A percentile compares a stretch with the other conserved stretches of the same genome.
These are phyloP conservation scores for Apistogramma diplotaenia DNA, from an alignment of 2,113 vertebrate species.

Conservation along the genomic window DNA sequence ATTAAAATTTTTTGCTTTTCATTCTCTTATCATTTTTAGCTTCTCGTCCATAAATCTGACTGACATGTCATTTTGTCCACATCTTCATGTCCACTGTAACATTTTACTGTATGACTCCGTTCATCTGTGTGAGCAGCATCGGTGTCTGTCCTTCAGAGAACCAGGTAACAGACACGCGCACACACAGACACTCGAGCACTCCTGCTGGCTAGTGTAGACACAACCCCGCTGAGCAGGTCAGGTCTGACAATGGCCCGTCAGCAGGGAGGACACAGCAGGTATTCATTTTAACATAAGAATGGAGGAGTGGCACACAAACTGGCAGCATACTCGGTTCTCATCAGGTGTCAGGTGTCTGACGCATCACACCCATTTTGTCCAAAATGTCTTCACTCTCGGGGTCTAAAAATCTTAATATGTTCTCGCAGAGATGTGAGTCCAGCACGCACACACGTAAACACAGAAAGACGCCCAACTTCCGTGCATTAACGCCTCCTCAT, in stretches of 20 bases:
- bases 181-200: conserved; percentile 32
- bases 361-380: neutral
- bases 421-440: neutral
- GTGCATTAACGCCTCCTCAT: conserved; percentile 20
- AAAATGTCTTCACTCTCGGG: neutral
- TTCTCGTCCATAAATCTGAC: neutral
- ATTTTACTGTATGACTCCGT: neutral
- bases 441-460: neutral
- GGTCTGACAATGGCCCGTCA: conserved; percentile 51
- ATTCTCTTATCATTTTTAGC: neutral
- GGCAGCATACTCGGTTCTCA: neutral
- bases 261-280: conserved; percentile 55
- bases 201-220: conserved; percentile 70
- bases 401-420: neutral
- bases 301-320: conserved; percentile 26
- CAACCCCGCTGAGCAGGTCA: conserved; percentile 63
- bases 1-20: neutral
- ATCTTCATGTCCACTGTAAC: neutral
- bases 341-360: conserved; percentile 11
- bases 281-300: conserved; percentile 69
- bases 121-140: neutral
- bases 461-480: neutral
- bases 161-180: conserved; percentile 33
- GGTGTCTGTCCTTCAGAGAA: neutral
- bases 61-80: neutral